These are phyloP conservation scores for Gryon sp. DNA, from an alignment of 1,140 invertebrate species.

Conservation along the genomic window DNA sequence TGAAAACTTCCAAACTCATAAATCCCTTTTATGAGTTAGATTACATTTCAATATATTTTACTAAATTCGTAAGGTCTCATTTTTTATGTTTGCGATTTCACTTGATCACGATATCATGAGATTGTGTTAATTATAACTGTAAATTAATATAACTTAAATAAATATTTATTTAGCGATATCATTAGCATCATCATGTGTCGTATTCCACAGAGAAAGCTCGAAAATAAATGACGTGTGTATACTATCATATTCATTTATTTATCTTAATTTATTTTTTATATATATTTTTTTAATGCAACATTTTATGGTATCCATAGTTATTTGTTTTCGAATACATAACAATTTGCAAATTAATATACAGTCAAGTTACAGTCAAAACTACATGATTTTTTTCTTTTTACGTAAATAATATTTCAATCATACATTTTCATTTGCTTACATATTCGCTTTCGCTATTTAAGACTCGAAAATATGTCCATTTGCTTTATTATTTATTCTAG, in stretches of 20 bases:
- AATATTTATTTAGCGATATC: not conserved
- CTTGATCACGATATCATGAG: no score
- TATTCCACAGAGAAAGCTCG: not conserved
- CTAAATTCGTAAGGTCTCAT: no score
- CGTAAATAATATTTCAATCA: constrained; percentile 49
- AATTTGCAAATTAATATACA: constrained; percentile 60
- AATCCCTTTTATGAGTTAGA: no score
- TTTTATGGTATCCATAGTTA: constrained; percentile 59
- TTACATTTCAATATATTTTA: no score
- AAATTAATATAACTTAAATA: not conserved
- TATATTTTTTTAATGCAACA: constrained; percentile 74
- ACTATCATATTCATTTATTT: constrained; percentile 64
- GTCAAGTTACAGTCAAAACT: constrained; percentile 57
- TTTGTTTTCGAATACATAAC: constrained; percentile 61
- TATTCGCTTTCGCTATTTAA: constrained; percentile 10
- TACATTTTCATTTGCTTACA: constrained; percentile 28
- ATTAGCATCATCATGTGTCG: not conserved
- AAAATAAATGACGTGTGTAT: constrained; percentile 20
- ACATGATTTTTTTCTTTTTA: constrained; percentile 44
- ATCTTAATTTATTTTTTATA: constrained; percentile 66
- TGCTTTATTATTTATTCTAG: constrained; percentile 38
- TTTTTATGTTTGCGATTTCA: no score
- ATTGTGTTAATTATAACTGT: not conserved
- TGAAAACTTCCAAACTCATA: no score
- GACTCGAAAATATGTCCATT: constrained; percentile 56